phyloP scores from a whole-genome alignment of 1,140 invertebrate species.

The Rhopalosiphum maidis region DNA sequence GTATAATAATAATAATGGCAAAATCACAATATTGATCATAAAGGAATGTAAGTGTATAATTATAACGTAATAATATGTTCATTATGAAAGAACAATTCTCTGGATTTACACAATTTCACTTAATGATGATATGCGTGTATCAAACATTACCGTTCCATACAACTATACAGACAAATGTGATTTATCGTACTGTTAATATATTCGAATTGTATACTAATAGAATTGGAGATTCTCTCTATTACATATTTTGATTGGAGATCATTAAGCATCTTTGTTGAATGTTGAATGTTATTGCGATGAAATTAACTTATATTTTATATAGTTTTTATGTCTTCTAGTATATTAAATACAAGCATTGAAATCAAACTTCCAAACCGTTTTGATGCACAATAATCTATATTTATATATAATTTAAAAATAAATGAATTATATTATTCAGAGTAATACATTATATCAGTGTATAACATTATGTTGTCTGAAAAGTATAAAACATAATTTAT shows the following conservation, averaged over 20 bases:
- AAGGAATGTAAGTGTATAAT: conserved; percentile 9
- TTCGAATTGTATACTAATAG: background rate
- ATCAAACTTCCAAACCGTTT: background rate
- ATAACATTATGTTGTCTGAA: background rate
- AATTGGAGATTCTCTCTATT: background rate
- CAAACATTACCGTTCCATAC: background rate
- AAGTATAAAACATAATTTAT: background rate
- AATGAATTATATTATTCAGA: background rate
- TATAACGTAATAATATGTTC: conserved; percentile 4
- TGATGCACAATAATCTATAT: background rate
- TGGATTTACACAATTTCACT: background rate
- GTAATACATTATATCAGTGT: background rate
- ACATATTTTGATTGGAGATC: background rate
- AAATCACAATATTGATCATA: background rate
- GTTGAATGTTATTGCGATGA: background rate
- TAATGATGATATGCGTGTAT: conserved; percentile 12
- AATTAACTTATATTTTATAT: background rate
- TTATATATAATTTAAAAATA: background rate
- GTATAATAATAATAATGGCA: background rate
- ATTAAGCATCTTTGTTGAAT: background rate
- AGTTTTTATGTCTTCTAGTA: background rate
- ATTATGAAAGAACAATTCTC: background rate
- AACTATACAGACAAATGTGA: conserved; percentile 10
- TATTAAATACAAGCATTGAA: background rate
- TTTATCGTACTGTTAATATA: background rate